These are phyloP conservation scores for Nezara viridula DNA, from an alignment of 2,888 invertebrate species.

Conservation along the genomic window DNA sequence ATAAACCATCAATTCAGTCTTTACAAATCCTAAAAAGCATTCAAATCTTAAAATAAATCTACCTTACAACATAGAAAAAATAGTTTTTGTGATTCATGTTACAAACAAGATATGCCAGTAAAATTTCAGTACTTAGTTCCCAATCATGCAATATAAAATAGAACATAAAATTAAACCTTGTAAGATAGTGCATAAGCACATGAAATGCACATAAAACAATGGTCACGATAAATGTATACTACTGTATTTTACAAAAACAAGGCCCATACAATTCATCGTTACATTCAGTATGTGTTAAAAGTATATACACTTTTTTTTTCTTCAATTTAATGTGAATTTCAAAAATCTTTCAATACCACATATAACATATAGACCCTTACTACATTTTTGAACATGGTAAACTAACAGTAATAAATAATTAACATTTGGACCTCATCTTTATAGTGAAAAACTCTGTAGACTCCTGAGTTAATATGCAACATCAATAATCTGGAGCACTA, in stretches of 20 bases:
- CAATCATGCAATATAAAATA: conserved; percentile 55
- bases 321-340: conserved; percentile 1
- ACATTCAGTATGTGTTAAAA: conserved; percentile 44
- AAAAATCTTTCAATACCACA: conserved; percentile 49
- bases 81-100: conserved; percentile 42
- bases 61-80: conserved; percentile 51
- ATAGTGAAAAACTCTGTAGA: conserved; percentile 33
- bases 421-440: conserved; percentile 57
- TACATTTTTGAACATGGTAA: conserved; percentile 45
- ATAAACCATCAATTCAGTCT: conserved; percentile 58
- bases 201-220: conserved; percentile 53
- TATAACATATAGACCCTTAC: conserved; percentile 43
- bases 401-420: conserved; percentile 48
- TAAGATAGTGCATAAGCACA: conserved; percentile 52
- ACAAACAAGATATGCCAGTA: conserved; percentile 50
- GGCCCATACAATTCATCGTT: conserved; percentile 45
- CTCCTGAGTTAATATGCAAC: conserved; percentile 50
- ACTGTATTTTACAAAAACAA: conserved; percentile 50
- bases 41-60: conserved; percentile 52
- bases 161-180: conserved; percentile 54
- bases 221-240: conserved; percentile 49
- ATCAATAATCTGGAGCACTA: conserved; percentile 58
- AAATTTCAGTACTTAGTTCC: conserved; percentile 37
- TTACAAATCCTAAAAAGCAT: conserved; percentile 59
- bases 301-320: conserved; percentile 10